Base-by-base conservation (phyloP, 1,140 invertebrate genomes). In the Drosophila bocqueti region DNA sequence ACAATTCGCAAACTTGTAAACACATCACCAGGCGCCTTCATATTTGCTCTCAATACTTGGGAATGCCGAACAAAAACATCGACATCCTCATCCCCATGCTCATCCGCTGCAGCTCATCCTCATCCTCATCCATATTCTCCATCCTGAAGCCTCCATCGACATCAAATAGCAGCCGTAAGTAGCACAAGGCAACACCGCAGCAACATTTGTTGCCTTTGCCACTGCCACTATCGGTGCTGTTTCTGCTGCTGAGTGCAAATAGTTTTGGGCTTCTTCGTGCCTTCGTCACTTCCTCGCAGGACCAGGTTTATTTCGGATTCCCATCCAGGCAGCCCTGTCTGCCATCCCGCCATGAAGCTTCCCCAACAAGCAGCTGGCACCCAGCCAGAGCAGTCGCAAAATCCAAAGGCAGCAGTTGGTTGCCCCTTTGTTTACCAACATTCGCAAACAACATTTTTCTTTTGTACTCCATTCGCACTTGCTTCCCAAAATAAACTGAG, bases 1-100 rank as follows among this genome's bases (percentile, higher is more conserved):
- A 80, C 84, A 78, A 81, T 89, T 84, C 81, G 68, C 84, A 89
- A 77, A 84, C 65, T 76, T 89, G 84, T 89, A 89, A 89, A 89
- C 85, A 89, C 77, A 71, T 80, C 77, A 69, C 81, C 65, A 83
- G 81, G 72, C 77, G 77, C 66, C 74, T 79, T 50, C 72, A 68
- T 81, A 87, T 87, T 89, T 89, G 73, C 84, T 46, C 42, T 47
- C 29, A 63, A 63, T 63, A 62, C 63, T 65, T 43, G 59, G 49
- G 47, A 63, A 52, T 49, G 60, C 64, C 61, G 55, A 73, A 65
- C 66, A 76, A 79, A 58, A 80, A 59, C 61, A 75, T 54, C 58
- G 76, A 69, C 36, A 58, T 45, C 40, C 60, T 45, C 52, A 75
- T 47, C 34, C 40, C 21, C 10, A 11, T 16, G 7, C 18, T 16